phyloP scores from a whole-genome alignment of 1,140 invertebrate genomes.

The Pseudomyrmex gracilis region DNA sequence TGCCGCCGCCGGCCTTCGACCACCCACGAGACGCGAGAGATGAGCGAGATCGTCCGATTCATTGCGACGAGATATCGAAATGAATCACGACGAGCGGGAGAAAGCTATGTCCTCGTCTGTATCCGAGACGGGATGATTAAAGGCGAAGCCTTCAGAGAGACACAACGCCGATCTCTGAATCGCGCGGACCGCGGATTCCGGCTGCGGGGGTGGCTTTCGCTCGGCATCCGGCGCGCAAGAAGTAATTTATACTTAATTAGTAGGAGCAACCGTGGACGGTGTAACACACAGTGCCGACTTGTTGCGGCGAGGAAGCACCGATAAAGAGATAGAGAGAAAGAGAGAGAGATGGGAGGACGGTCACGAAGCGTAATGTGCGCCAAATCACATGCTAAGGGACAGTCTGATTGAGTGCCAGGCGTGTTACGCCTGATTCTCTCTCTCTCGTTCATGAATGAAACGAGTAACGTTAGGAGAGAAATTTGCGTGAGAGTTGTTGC shows the following conservation, averaged over 20 bases:
- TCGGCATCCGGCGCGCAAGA: conserved; percentile 43
- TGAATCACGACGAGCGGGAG: conserved; percentile 42
- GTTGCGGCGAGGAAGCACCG: conserved; percentile 40
- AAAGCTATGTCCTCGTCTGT: conserved; percentile 30
- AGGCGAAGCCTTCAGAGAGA: not conserved
- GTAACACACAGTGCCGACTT: conserved; percentile 57
- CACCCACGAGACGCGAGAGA: conserved; percentile 57
- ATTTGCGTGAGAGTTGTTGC: not conserved
- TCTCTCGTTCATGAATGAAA: conserved; percentile 62
- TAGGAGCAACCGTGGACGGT: conserved; percentile 65
- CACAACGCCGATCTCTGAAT: conserved; percentile 2
- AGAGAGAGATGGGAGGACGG: conserved; percentile 26
- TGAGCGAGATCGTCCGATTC: conserved; percentile 39
- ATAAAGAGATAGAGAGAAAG: conserved; percentile 22
- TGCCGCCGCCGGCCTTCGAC: conserved; percentile 41
- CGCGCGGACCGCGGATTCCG: conserved; percentile 24
- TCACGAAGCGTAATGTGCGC: conserved; percentile 69
- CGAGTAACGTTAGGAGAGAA: conserved; percentile 17
- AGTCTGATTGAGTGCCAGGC: conserved; percentile 72
- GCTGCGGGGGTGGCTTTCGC: conserved; percentile 15
- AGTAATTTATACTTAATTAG: conserved; percentile 78
- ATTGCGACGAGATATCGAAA: conserved; percentile 23
- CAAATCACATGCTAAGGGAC: conserved; percentile 74
- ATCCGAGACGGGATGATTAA: not conserved
- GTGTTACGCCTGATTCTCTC: conserved; percentile 27